Percentiles rank a stretch among this genome's conserved stretches.
Conservation (phyloP, 2,888 invertebrate species). For the Meganola albula region DNA sequence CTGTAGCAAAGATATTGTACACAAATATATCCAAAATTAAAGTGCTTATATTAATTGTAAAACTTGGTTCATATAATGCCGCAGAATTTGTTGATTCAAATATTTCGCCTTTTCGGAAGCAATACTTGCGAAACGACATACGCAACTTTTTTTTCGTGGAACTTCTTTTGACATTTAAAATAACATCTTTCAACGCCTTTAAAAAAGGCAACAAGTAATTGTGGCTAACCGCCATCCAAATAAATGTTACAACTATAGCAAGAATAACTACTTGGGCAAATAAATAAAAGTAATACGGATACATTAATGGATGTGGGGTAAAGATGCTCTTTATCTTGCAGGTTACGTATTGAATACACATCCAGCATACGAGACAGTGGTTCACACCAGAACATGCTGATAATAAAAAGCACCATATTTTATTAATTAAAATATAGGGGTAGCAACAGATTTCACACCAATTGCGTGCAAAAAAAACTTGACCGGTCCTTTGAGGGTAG, state of each 20-base stretch:
- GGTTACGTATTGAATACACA: conserved; percentile 58
- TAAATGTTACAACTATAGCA: conserved; percentile 36
- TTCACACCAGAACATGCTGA: conserved; percentile 53
- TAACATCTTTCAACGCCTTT: no score
- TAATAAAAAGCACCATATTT: conserved; percentile 51
- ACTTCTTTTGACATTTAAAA: no score
- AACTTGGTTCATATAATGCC: conserved; percentile 2
- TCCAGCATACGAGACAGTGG: conserved; percentile 61
- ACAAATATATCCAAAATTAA: conserved; percentile 14
- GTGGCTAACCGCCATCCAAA: no score
- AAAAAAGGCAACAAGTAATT: no score
- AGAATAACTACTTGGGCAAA: conserved; percentile 59
- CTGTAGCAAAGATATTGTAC: no score
- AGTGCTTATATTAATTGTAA: conserved; percentile 4
- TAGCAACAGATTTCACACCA: conserved; percentile 66
- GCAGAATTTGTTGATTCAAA: conserved; percentile 42
- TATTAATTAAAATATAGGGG: conserved; percentile 52
- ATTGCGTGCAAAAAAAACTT: no score
- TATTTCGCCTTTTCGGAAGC: conserved; percentile 63
- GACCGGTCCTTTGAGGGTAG: no score
- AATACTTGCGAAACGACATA: conserved; percentile 49
- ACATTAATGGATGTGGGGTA: conserved; percentile 54
- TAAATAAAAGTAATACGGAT: conserved; percentile 63
- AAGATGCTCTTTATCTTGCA: conserved; percentile 55
- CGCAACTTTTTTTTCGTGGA: conserved; percentile 8